phyloP scores from a whole-genome alignment of 1,140 invertebrate species.

The Lerema accius region DNA sequence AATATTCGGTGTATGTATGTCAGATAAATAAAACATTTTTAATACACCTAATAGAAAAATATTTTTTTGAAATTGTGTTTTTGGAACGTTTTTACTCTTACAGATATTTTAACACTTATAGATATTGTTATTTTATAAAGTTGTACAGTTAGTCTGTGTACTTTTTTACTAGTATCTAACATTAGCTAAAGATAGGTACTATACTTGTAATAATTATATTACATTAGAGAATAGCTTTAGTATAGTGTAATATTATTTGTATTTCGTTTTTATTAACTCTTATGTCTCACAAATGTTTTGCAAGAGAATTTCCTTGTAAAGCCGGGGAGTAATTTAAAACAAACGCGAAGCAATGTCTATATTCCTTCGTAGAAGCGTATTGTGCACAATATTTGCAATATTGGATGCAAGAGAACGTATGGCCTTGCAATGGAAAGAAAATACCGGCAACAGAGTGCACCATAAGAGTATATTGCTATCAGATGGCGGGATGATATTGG shows the following conservation, averaged over 20 bases:
- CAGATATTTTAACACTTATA: too few relatives aligned
- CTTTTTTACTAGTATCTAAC: too few relatives aligned
- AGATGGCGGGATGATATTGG: constrained; percentile 60
- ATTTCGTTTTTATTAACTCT: background rate
- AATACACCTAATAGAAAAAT: too few relatives aligned
- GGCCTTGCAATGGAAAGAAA: constrained; percentile 59
- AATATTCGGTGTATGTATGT: too few relatives aligned
- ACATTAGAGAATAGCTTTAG: too few relatives aligned
- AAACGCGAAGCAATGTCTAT: constrained; percentile 16
- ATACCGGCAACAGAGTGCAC: constrained; percentile 58
- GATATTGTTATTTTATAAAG: too few relatives aligned
- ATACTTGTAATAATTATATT: too few relatives aligned
- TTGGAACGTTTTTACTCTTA: too few relatives aligned
- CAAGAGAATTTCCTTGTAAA: background rate
- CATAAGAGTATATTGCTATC: constrained; percentile 64
- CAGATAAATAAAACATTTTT: too few relatives aligned
- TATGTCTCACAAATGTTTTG: background rate
- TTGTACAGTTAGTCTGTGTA: too few relatives aligned
- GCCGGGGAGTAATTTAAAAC: background rate
- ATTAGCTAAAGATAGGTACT: too few relatives aligned
- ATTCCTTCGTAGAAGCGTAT: constrained; percentile 40
- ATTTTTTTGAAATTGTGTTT: too few relatives aligned
- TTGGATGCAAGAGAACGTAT: constrained; percentile 54
- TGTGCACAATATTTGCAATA: constrained; percentile 68
- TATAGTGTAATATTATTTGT: background rate